A percentile compares a stretch with the other conserved stretches of the same genome.
Evolutionary conservation across 2,113 vertebrate species (phyloP).

Genomic region (Pomatorhinus ruficollis): DNA sequence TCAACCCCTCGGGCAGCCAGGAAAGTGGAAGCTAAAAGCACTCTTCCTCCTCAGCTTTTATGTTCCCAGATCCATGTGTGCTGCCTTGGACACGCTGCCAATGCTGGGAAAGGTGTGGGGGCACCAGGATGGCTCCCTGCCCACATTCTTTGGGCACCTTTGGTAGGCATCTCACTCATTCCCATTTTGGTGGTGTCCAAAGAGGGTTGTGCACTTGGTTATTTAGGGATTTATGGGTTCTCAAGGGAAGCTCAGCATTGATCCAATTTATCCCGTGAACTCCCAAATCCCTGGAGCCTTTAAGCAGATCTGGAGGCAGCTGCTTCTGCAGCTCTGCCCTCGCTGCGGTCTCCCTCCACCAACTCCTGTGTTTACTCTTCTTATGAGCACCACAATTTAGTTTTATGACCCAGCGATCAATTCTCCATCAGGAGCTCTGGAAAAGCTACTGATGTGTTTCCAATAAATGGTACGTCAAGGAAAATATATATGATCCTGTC

Average conservation of each 20-base stretch:
- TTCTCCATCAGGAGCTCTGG: slow-evolving; percentile 54
- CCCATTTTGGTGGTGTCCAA: background rate
- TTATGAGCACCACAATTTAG: slow-evolving; percentile 17
- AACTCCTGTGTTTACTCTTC: slow-evolving; percentile 10
- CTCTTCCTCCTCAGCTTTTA: background rate
- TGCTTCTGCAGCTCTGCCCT: background rate
- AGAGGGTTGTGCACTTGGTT: background rate
- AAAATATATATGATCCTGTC: slow-evolving; percentile 16
- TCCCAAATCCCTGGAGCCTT: background rate
- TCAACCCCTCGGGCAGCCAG: background rate
- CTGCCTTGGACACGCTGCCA: background rate
- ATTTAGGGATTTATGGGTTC: background rate
- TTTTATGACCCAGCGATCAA: slow-evolving; percentile 67
- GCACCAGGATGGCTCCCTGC: background rate
- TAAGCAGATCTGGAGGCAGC: background rate
- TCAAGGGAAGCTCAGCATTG: background rate
- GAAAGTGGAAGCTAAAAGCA: background rate
- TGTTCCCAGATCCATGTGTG: background rate
- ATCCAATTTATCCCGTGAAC: background rate
- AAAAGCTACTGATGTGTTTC: slow-evolving; percentile 61
- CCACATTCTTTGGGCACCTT: background rate
- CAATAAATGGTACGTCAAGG: slow-evolving; percentile 12
- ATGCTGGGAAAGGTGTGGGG: background rate
- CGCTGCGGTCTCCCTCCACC: background rate
- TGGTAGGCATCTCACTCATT: background rate